phyloP scores from a whole-genome alignment of 2,797 vertebrate genomes.

The Liparis tanakae region DNA sequence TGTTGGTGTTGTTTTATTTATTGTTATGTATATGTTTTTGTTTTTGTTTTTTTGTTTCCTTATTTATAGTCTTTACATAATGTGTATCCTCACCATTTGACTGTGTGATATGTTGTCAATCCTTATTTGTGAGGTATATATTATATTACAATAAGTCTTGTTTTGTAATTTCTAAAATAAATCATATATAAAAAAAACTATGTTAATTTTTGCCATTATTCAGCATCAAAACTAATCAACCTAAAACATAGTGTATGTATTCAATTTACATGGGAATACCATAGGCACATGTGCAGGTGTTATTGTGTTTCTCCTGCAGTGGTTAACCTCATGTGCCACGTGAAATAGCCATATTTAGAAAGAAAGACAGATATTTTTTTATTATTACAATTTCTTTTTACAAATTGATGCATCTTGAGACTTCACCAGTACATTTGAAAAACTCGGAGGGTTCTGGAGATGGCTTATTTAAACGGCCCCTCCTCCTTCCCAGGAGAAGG shows the following conservation, averaged over 20 bases:
- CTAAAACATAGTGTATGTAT: not conserved
- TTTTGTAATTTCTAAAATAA: no score
- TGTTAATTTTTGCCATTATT: not conserved
- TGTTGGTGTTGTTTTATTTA: no score
- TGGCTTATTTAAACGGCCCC: slow-evolving; percentile 69
- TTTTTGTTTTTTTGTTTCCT: no score
- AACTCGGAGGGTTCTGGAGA: slow-evolving; percentile 51
- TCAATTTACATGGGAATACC: not conserved
- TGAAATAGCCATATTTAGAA: not conserved
- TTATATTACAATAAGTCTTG: no score
- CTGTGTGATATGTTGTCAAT: no score
- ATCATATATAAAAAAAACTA: no score
- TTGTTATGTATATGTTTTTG: no score
- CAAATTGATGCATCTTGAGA: slow-evolving; percentile 18
- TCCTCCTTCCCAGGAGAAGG: slow-evolving; percentile 63
- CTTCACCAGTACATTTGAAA: slow-evolving; percentile 53
- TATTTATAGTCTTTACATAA: no score
- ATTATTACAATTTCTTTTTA: slow-evolving; percentile 1
- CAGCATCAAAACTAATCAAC: not conserved
- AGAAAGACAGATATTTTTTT: not conserved
- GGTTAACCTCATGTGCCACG: not conserved
- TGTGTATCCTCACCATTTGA: no score
- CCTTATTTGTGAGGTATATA: no score
- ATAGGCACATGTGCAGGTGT: not conserved
- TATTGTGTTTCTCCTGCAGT: not conserved